Conservation (phyloP, 1,140 invertebrate genomes). For the Battus philenor region DNA sequence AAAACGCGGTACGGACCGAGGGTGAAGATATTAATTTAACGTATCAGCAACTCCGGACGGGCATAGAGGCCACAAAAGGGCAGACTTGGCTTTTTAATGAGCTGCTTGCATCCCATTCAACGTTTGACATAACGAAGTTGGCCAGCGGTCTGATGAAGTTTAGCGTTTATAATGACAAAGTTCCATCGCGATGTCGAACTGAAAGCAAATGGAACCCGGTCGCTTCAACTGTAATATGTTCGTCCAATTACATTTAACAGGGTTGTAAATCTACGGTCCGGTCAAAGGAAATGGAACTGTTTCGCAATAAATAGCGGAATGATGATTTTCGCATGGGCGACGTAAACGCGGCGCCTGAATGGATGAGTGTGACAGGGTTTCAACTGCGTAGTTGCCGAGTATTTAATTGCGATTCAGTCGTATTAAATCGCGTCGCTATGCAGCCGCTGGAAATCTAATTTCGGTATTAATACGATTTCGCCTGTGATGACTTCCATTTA, state of each 20-base stretch:
- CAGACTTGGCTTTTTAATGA: conserved; percentile 11
- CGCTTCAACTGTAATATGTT: conserved; percentile 4
- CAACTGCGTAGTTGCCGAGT: not conserved
- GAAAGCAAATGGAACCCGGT: conserved; percentile 4
- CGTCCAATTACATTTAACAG: conserved; percentile 14
- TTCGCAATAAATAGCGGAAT: conserved; percentile 7
- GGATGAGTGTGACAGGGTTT: conserved; percentile 1
- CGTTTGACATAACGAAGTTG: conserved; percentile 10
- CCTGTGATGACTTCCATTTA: no score
- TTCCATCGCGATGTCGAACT: conserved; percentile 4
- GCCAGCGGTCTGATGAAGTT: not conserved
- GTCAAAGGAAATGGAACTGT: conserved; percentile 13
- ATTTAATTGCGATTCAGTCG: not conserved
- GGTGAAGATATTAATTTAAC: conserved; percentile 15
- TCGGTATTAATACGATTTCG: conserved; percentile 3
- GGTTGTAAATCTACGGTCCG: conserved; percentile 13
- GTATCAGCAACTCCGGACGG: conserved; percentile 3
- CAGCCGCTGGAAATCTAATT: conserved; percentile 12
- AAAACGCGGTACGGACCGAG: no score
- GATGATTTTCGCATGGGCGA: conserved; percentile 10
- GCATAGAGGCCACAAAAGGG: not conserved
- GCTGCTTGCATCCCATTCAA: conserved; percentile 5
- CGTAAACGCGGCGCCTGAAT: not conserved
- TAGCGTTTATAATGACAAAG: conserved; percentile 4
- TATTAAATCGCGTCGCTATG: conserved; percentile 8